Base-by-base conservation (phyloP, 2,113 vertebrate genomes). In the Entelurus aequoreus region DNA sequence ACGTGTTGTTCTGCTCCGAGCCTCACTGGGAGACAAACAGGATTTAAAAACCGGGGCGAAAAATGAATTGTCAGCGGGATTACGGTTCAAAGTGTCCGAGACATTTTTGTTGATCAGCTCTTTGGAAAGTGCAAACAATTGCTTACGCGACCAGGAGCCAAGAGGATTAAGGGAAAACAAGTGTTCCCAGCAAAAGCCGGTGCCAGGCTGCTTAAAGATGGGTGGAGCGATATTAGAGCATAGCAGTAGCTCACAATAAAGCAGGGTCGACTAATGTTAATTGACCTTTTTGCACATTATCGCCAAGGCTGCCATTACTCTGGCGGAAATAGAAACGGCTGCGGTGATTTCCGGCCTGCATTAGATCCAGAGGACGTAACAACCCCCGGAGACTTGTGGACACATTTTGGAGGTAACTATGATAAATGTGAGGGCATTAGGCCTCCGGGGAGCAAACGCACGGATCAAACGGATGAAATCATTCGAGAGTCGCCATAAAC, bases 361-460 rank as follows among this genome's bases (percentile, higher is more conserved):
- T 83, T 84, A 82, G 65, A 73, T 65, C 60, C 69, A 74, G 64
- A 82, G 74, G 69, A 65, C 62, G 68, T 74, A 76, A 84, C 15
- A 40, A 57, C 40, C 4, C 51, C 77, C 70, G 74, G 71, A 51
- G 60, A 79, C 47, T 72, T 74, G 60, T 71, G 68, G 61, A 77
- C 62, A 72, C 81, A 79, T 74, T 51, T 48, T 69, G 6, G 21
- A 66, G 59, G 79, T 82, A 84, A 86, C 74, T 52, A 72, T 82
- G 78, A 87, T 72, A 74, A 77, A 84, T 60, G 74, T 66, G 66
- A 60, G 64, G 19, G 66, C 51, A 47, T 57, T 38, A n/a, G 50
- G 54, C 42, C 60, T 61, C 59, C 10, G 6, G 44, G 52, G 57
- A 55, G 65, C 58, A 50, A 56, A 28, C 42, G 38, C 8, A 40